A percentile compares a stretch with the other conserved stretches of the same genome.
Evolutionary conservation across 2,113 vertebrate species (phyloP).

Genomic region (Crotalus viridis): DNA sequence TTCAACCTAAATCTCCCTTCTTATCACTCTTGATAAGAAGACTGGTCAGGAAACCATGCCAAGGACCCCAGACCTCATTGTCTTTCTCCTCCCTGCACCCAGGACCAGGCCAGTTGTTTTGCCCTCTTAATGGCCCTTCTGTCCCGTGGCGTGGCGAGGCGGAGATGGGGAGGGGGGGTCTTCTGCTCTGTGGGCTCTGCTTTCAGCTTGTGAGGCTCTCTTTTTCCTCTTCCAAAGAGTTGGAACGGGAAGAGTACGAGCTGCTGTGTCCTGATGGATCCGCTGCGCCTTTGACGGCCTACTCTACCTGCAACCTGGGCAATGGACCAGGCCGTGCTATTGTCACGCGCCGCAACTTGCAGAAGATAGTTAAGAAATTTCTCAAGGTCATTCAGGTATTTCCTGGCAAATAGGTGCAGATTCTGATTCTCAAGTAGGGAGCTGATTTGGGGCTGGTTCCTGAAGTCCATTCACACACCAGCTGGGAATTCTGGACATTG

Average conservation of each 20-base stretch:
- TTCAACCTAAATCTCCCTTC: not conserved
- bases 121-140: not conserved
- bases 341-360: slow-evolving; percentile 78
- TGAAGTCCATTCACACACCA: not conserved
- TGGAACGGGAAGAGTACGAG: slow-evolving; percentile 71
- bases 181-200: not conserved
- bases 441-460: not conserved
- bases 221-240: slow-evolving; percentile 66
- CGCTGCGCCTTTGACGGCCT: slow-evolving; percentile 74
- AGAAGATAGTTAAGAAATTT: slow-evolving; percentile 79
- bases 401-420: not conserved
- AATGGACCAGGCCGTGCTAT: slow-evolving; percentile 78
- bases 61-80: not conserved
- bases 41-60: not conserved
- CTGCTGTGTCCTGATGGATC: slow-evolving; percentile 82
- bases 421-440: not conserved
- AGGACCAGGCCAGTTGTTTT: no score
- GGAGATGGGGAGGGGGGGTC: not conserved
- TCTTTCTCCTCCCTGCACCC: not conserved
- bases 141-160: not conserved
- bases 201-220: not conserved
- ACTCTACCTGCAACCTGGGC: slow-evolving; percentile 80
- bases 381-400: slow-evolving; percentile 75
- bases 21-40: not conserved
- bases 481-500: not conserved